phyloP scores from a whole-genome alignment of 2,113 vertebrate species.

The Chrysemys picta region DNA sequence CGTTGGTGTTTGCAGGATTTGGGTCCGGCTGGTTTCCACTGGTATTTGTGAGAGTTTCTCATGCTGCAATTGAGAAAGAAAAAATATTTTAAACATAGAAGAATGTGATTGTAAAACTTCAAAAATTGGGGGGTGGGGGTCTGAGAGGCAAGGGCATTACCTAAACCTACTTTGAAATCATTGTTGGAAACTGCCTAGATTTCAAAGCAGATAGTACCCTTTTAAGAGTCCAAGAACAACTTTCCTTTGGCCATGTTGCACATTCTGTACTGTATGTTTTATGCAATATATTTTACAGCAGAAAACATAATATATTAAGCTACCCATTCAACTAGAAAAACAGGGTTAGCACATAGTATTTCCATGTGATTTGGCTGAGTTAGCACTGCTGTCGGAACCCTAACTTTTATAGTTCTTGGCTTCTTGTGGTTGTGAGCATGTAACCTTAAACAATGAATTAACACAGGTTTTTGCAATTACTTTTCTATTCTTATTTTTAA shows the following conservation, averaged over 20 bases:
- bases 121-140: not conserved
- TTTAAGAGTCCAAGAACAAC: not conserved
- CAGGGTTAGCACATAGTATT: not conserved
- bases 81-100: not conserved
- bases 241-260: not conserved
- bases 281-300: not conserved
- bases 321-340: not conserved
- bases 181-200: not conserved
- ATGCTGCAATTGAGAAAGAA: not conserved
- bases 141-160: not conserved
- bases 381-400: rapidly evolving
- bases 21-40: not conserved
- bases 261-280: not conserved
- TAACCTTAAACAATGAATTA: not conserved
- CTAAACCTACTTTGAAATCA: not conserved
- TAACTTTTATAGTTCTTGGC: not conserved
- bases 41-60: not conserved
- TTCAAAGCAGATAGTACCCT: slow-evolving; percentile 3
- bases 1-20: not conserved
- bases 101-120: not conserved
- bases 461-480: not conserved
- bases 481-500: not conserved
- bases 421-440: not conserved
- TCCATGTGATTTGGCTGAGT: not conserved
- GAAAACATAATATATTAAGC: not conserved